Evolutionary conservation across 2,797 vertebrate species (phyloP), one percentile per base, ranked within the genome.

Genomic region (Moxostoma hubbsi): DNA sequence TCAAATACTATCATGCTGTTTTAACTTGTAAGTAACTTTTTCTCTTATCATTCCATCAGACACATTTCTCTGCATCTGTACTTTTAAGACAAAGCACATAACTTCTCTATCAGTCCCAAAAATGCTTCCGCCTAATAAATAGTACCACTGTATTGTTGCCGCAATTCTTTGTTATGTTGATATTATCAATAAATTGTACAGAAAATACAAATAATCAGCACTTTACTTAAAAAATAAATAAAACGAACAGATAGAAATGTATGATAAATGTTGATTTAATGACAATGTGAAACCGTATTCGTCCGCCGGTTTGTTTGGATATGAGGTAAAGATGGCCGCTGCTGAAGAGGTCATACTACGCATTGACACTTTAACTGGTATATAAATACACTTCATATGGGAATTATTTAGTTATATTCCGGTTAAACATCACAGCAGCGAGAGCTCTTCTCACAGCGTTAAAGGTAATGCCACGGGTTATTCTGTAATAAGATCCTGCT

Each of bases 241-340:
- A 5, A 70, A 5, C 36, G 2, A 24, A 10, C 7, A 8, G 1
- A 63, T 11, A 13, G 8, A 9, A 54, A 46, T 63, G 6, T 4
- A 54, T 24, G 53, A 13, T 15, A 11, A 73, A 16, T 12, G n/a
- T 15, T 15, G n/a, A 18, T 67, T 66, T 55, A 43, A 11, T 15
- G 2, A 57, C 54, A 64, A 45, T 5, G 18, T 66, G 61, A 65
- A 36, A 6, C 9, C 9, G 16, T 59, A 81, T 80, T 36, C 58
- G 61, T 85, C 69, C 76, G 84, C 82, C 64, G 45, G 62, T 61
- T 66, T 13, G 66, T 79, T 63, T 70, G 75, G 79, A 63, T 66
- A 58, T 75, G 66, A 50, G 59, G 50, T 49, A 64, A 83, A 80
- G 69, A 81, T 81, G 84, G 80, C 80, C 46, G 80, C 73, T 53